phyloP scores from a whole-genome alignment of 2,888 invertebrate genomes.

The Drosophila nr. fundita region DNA sequence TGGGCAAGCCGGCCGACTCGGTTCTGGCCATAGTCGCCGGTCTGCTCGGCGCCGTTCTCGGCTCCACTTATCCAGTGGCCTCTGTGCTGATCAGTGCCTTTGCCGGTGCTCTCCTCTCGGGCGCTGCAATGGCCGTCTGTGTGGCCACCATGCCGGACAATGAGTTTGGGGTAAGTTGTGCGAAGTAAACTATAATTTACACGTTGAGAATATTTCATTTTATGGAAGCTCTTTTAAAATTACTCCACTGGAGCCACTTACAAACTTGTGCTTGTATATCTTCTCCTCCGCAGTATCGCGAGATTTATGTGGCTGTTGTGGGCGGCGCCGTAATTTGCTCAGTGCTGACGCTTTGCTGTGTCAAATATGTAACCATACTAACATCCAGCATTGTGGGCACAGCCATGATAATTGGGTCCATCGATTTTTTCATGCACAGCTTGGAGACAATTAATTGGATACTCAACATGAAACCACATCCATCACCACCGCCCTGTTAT shows the following conservation, averaged over 20 bases:
- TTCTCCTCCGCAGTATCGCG: constrained; percentile 75
- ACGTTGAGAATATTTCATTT: neutral
- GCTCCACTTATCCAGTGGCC: constrained; percentile 85
- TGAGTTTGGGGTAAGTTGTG: constrained; percentile 83
- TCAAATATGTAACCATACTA: constrained; percentile 84
- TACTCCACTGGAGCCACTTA: neutral
- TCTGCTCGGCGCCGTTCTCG: constrained; percentile 84
- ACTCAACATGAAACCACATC: constrained; percentile 84
- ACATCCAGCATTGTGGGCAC: constrained; percentile 85
- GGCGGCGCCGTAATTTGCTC: constrained; percentile 85
- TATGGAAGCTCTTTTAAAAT: neutral
- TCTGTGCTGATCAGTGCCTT: constrained; percentile 84
- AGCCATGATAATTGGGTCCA: constrained; percentile 84
- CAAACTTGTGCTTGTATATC: neutral
- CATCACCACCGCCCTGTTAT: constrained; percentile 84
- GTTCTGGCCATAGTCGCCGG: constrained; percentile 84
- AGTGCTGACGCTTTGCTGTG: constrained; percentile 84
- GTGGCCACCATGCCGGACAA: constrained; percentile 85
- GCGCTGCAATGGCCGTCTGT: constrained; percentile 84
- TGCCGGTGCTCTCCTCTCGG: constrained; percentile 84
- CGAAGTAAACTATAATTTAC: neutral
- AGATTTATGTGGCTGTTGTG: constrained; percentile 84
- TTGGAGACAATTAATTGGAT: constrained; percentile 84
- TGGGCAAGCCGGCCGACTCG: constrained; percentile 87
- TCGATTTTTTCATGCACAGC: constrained; percentile 84